Conservation (phyloP, 2,888 invertebrate genomes). For the Idaea dimidiata region DNA sequence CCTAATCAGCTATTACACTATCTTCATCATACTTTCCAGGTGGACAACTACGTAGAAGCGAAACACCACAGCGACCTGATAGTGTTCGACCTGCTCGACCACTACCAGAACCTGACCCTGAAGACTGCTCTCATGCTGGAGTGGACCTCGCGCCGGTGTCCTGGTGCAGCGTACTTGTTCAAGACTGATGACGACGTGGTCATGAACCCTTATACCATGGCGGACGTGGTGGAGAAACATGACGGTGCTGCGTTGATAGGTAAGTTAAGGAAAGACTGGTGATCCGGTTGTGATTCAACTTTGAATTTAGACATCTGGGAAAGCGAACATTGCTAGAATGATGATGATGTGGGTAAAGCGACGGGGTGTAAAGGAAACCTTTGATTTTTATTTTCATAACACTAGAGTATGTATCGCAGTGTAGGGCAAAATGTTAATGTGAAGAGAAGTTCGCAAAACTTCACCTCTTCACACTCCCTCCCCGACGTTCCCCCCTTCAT, state of each 20-base stretch:
- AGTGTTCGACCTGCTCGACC: slow-evolving; percentile 82
- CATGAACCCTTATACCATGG: slow-evolving; percentile 77
- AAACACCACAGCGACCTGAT: slow-evolving; percentile 80
- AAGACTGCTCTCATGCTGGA: slow-evolving; percentile 84
- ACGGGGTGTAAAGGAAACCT: too few species aligned
- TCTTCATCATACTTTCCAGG: slow-evolving; percentile 37
- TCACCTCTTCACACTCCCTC: too few species aligned
- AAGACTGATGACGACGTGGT: slow-evolving; percentile 84
- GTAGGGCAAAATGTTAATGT: too few species aligned
- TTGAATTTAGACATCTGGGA: too few species aligned
- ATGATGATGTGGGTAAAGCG: too few species aligned
- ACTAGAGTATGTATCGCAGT: too few species aligned
- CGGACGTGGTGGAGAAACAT: slow-evolving; percentile 44
- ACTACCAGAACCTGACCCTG: slow-evolving; percentile 84
- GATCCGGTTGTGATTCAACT: too few species aligned
- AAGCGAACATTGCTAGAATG: too few species aligned
- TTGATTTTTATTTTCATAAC: too few species aligned
- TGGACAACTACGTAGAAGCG: slow-evolving; percentile 70
- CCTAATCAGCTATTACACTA: neutral
- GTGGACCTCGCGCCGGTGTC: slow-evolving; percentile 80
- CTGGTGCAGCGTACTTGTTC: slow-evolving; percentile 72
- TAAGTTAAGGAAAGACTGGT: too few species aligned
- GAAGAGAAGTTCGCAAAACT: too few species aligned
- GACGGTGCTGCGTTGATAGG: slow-evolving; percentile 69
- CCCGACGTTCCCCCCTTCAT: too few species aligned